These are phyloP conservation scores for Calliphora vomitoria DNA, from an alignment of 2,888 invertebrate species.

Conservation along the genomic window DNA sequence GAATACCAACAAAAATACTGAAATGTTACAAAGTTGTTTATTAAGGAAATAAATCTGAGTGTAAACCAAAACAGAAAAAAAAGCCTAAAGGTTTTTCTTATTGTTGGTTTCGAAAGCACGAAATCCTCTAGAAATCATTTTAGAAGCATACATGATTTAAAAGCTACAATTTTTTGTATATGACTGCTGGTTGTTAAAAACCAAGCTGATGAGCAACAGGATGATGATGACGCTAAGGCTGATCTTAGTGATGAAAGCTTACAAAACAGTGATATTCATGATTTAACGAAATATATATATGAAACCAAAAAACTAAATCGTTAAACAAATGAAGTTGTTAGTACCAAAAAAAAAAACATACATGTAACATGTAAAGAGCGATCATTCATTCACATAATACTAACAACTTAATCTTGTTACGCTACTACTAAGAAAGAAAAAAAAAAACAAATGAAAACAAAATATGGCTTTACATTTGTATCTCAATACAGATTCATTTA, in stretches of 20 bases:
- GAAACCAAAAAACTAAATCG: slow-evolving; percentile 76
- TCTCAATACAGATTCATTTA: slow-evolving; percentile 7
- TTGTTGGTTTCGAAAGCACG: slow-evolving; percentile 27
- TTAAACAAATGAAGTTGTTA: slow-evolving; percentile 83
- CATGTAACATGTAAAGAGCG: slow-evolving; percentile 55
- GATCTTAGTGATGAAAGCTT: slow-evolving; percentile 56
- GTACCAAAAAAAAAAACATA: slow-evolving; percentile 44
- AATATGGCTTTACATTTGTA: slow-evolving; percentile 38
- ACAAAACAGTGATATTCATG: slow-evolving; percentile 29
- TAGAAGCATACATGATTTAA: slow-evolving; percentile 56
- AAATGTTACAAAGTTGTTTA: slow-evolving; percentile 63
- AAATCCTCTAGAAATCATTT: slow-evolving; percentile 46
- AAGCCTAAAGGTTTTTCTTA: slow-evolving; percentile 62
- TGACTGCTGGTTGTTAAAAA: slow-evolving; percentile 48
- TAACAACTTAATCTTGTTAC: slow-evolving; percentile 73
- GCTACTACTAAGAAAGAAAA: slow-evolving; percentile 15
- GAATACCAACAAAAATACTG: slow-evolving; percentile 33
- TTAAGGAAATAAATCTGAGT: slow-evolving; percentile 70
- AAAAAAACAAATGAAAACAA: neutral
- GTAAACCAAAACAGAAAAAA: neutral
- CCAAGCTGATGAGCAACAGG: slow-evolving; percentile 16
- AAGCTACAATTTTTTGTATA: slow-evolving; percentile 40
- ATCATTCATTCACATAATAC: slow-evolving; percentile 60
- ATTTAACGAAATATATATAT: neutral
- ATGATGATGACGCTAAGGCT: slow-evolving; percentile 24